These are phyloP conservation scores for Operophtera brumata DNA, from an alignment of 2,888 invertebrate species.

Conservation along the genomic window DNA sequence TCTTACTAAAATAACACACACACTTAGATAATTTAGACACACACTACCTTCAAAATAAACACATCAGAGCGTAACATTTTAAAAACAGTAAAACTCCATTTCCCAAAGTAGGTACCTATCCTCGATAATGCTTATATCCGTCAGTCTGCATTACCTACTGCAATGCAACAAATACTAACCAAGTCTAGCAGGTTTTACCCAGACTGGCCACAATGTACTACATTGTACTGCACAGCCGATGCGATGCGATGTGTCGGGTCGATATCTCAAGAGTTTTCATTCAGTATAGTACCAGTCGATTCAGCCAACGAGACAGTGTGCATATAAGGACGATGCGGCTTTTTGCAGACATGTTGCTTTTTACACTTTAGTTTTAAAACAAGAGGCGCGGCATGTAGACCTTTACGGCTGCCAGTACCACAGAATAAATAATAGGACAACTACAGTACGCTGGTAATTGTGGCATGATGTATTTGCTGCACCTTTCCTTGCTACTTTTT, in stretches of 20 bases:
- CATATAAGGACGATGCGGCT: conserved; percentile 20
- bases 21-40: too few species aligned
- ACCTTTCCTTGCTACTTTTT: neutral
- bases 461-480: conserved; percentile 9
- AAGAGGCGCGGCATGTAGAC: conserved; percentile 5
- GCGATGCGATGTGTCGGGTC: conserved; percentile 30
- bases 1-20: too few species aligned
- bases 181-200: conserved; percentile 17
- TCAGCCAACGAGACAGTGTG: too few species aligned
- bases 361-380: conserved; percentile 14
- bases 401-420: conserved; percentile 4
- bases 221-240: neutral
- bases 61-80: too few species aligned
- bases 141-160: too few species aligned
- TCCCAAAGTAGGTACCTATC: too few species aligned
- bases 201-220: conserved; percentile 16
- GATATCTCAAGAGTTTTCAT: conserved; percentile 43
- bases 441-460: neutral
- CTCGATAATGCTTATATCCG: too few species aligned
- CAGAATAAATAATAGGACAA: too few species aligned
- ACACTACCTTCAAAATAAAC: too few species aligned
- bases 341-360: conserved; percentile 17
- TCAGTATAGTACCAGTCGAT: conserved; percentile 32
- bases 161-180: too few species aligned
- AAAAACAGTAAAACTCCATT: too few species aligned